These are phyloP conservation scores for Oscheius myriophilus DNA, from an alignment of 2,888 invertebrate genomes.

Conservation along the genomic window DNA sequence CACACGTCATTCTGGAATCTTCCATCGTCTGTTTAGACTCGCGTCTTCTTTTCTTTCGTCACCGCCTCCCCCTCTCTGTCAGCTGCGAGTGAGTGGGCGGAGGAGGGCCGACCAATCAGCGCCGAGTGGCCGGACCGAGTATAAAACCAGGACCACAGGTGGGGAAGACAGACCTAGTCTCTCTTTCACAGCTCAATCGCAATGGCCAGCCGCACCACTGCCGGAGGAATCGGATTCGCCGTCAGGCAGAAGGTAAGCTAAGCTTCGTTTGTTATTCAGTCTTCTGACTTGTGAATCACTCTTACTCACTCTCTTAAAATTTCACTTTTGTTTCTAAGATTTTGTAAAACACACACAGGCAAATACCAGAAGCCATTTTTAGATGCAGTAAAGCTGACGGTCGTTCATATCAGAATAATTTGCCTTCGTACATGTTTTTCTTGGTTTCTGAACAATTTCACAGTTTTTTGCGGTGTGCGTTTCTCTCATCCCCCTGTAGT, in stretches of 20 bases:
- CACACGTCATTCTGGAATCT: too few species aligned
- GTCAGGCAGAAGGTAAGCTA: conserved; percentile 62
- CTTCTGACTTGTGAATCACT: neutral
- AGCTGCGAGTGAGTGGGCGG: too few species aligned
- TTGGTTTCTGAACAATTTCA: too few species aligned
- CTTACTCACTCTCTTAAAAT: too few species aligned
- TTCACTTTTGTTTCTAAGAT: too few species aligned
- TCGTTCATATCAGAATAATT: too few species aligned
- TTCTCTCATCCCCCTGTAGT: too few species aligned
- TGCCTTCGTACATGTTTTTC: too few species aligned
- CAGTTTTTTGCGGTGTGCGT: too few species aligned
- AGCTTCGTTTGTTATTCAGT: neutral
- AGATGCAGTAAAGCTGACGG: neutral
- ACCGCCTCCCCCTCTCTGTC: too few species aligned
- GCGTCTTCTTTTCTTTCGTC: too few species aligned
- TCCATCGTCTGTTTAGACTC: too few species aligned
- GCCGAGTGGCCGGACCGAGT: neutral
- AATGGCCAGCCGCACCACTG: conserved; percentile 68
- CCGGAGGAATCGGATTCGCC: conserved; percentile 69
- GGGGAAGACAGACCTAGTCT: neutral
- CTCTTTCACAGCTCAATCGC: neutral
- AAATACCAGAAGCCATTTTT: neutral
- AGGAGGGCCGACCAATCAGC: conserved; percentile 1
- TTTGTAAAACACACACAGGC: neutral
- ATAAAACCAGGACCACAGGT: neutral